A percentile compares a stretch with the other conserved stretches of the same genome.
These are phyloP conservation scores for Phenganax marumi DNA, from an alignment of 92 coral and sea anemone species.

Conservation along the genomic window DNA sequence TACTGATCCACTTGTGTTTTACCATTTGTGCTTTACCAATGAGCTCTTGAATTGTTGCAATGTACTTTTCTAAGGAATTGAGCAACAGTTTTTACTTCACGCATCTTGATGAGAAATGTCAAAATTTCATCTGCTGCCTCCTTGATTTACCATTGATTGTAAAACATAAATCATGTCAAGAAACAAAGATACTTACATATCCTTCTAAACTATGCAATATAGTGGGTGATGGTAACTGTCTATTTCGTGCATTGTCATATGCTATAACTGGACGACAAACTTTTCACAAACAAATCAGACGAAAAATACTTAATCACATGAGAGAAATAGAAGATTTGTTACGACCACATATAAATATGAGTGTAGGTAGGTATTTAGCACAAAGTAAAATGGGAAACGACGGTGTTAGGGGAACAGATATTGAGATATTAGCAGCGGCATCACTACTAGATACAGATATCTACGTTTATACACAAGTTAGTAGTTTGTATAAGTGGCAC, in stretches of 20 bases:
- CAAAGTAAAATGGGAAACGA: slow-evolving; percentile 53
- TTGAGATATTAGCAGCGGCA: slow-evolving; percentile 64
- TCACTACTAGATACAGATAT: slow-evolving; percentile 50
- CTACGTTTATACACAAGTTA: slow-evolving; percentile 59
- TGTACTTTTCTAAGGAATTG: background rate
- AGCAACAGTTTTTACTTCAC: slow-evolving; percentile 16
- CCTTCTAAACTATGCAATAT: slow-evolving; percentile 50
- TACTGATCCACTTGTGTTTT: slow-evolving; percentile 12
- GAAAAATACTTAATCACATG: slow-evolving; percentile 51
- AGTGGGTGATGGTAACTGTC: slow-evolving; percentile 66
- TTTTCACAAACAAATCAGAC: slow-evolving; percentile 39
- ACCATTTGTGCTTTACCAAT: background rate
- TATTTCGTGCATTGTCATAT: slow-evolving; percentile 61
- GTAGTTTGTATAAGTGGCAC: no score
- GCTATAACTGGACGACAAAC: slow-evolving; percentile 55
- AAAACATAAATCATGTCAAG: slow-evolving; percentile 47
- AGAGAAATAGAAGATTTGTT: slow-evolving; percentile 39
- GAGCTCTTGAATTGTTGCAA: slow-evolving; percentile 3
- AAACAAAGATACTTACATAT: slow-evolving; percentile 26
- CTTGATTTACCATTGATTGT: slow-evolving; percentile 21
- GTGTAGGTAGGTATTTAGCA: slow-evolving; percentile 47
- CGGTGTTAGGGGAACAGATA: slow-evolving; percentile 71
- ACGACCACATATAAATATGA: slow-evolving; percentile 47
- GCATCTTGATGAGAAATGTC: slow-evolving; percentile 1
- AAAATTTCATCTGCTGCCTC: slow-evolving; percentile 15